These are phyloP conservation scores for Ephialtes manifestator DNA, from an alignment of 2,888 invertebrate genomes.

Conservation along the genomic window DNA sequence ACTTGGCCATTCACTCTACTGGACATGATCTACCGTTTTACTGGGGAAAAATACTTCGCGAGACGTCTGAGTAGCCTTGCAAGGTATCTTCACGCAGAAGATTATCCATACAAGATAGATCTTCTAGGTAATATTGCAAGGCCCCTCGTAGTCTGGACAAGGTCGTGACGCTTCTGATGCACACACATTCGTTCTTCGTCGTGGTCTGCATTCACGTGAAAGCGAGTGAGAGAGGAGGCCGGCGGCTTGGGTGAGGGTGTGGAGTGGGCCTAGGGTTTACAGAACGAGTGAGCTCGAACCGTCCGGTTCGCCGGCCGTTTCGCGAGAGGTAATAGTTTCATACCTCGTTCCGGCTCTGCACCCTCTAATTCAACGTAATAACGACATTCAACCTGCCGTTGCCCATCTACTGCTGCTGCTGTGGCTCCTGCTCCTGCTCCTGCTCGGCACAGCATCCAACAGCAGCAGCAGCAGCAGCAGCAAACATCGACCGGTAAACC, in stretches of 20 bases:
- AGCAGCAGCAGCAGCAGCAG: conserved; percentile 37
- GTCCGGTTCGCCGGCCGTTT: conserved; percentile 78
- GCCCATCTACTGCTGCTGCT: conserved; percentile 67
- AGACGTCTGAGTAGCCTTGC: background rate
- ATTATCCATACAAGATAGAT: conserved; percentile 25
- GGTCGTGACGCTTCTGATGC: conserved; percentile 46
- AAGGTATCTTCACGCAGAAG: conserved; percentile 11
- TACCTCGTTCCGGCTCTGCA: conserved; percentile 86
- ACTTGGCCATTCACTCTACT: background rate
- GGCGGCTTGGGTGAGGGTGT: conserved; percentile 57
- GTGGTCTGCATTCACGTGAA: conserved; percentile 21
- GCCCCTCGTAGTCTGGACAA: conserved; percentile 33
- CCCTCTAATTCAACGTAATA: conserved; percentile 86
- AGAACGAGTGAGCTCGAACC: conserved; percentile 63
- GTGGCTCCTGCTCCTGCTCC: conserved; percentile 77
- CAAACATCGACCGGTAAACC: conserved; percentile 52
- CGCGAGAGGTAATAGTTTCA: conserved; percentile 86
- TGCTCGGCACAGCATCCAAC: conserved; percentile 47
- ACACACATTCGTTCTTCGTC: conserved; percentile 36
- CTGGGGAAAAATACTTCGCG: background rate
- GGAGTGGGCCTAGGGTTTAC: conserved; percentile 56
- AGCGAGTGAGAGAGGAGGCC: conserved; percentile 19
- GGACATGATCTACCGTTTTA: background rate
- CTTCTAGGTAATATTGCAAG: conserved; percentile 7
- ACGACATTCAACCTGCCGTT: conserved; percentile 85